A percentile compares a stretch with the other conserved stretches of the same genome.
These are phyloP conservation scores for Melanotaenia parkinsoni DNA, from an alignment of 2,797 vertebrate species.

Conservation along the genomic window DNA sequence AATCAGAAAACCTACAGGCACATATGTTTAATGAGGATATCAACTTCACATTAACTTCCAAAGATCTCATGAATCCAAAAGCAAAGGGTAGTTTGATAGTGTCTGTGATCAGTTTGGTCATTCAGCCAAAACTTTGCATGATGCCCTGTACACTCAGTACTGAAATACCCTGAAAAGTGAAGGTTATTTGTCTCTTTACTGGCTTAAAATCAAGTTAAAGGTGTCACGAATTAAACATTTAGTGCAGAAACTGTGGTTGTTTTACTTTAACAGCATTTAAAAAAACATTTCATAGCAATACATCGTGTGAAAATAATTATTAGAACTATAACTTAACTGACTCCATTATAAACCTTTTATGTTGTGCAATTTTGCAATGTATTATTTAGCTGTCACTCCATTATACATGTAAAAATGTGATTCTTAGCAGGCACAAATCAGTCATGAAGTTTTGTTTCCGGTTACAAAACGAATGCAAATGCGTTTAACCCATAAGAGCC, in stretches of 20 bases:
- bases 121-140: too few species aligned
- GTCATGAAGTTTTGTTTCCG: background rate
- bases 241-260: too few species aligned
- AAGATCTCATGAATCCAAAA: too few species aligned
- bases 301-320: background rate
- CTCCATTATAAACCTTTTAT: background rate
- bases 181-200: slow-evolving; percentile 13
- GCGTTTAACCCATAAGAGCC: too few species aligned
- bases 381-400: background rate
- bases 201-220: slow-evolving; percentile 9
- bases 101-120: too few species aligned
- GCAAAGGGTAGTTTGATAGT: too few species aligned
- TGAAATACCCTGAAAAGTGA: background rate
- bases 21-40: too few species aligned
- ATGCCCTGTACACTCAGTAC: slow-evolving; percentile 11
- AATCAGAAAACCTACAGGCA: too few species aligned
- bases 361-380: background rate
- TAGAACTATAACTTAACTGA: background rate
- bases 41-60: too few species aligned
- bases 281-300: too few species aligned
- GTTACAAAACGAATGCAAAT: slow-evolving; percentile 8
- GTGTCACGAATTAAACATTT: too few species aligned
- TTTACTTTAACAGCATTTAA: too few species aligned
- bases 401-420: slow-evolving; percentile 5
- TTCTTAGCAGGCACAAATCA: background rate